These are phyloP conservation scores for Nannoperca obscura DNA, from an alignment of 2,797 vertebrate species.

Conservation along the genomic window DNA sequence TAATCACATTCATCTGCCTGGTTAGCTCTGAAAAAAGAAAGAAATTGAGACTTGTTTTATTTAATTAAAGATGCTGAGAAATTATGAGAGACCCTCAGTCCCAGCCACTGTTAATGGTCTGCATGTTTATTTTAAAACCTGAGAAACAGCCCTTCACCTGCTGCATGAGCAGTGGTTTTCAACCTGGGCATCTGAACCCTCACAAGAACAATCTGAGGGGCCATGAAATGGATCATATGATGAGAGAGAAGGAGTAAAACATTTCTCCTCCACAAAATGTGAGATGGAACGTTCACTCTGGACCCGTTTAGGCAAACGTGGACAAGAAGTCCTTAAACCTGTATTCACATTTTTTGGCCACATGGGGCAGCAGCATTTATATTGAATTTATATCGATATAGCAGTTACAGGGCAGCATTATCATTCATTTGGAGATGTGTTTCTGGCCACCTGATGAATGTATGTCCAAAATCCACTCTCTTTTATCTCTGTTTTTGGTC, in stretches of 20 bases:
- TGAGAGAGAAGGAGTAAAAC: background rate
- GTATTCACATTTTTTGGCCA: background rate
- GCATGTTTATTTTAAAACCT: background rate
- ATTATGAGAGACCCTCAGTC: background rate
- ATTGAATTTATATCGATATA: no score
- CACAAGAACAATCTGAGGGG: no score
- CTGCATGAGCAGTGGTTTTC: background rate
- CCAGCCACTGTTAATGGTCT: background rate
- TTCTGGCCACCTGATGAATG: background rate
- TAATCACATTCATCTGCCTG: background rate
- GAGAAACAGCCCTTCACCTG: background rate
- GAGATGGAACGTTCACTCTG: background rate
- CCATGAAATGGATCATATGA: background rate
- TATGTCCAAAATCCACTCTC: background rate
- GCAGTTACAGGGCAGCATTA: background rate
- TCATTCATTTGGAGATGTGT: background rate
- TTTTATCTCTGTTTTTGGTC: background rate
- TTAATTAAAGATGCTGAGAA: constrained; percentile 1
- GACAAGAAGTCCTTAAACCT: background rate
- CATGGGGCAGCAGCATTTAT: no score
- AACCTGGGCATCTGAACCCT: background rate
- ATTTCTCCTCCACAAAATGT: background rate
- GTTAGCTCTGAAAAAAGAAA: background rate
- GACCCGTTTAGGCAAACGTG: background rate
- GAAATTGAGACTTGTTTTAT: background rate